A percentile compares a stretch with the other conserved stretches of the same genome.
Conservation (phyloP, 2,888 invertebrate genomes). For the Tinea trinotella region DNA sequence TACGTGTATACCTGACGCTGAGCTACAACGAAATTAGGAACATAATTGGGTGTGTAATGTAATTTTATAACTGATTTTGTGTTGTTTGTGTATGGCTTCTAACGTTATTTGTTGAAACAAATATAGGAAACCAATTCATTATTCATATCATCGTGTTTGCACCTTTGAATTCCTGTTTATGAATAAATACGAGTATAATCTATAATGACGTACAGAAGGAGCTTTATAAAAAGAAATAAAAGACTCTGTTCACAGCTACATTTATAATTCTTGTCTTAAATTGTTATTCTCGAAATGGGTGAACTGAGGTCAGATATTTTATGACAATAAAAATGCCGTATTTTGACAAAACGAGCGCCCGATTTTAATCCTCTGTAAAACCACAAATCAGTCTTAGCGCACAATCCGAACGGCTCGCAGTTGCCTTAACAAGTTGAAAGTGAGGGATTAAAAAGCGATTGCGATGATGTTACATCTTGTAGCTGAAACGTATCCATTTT, state of each 20-base stretch:
- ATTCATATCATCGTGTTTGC: too few species aligned
- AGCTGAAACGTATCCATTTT: not conserved
- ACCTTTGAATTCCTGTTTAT: too few species aligned
- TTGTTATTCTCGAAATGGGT: too few species aligned
- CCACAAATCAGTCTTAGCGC: slow-evolving; percentile 20
- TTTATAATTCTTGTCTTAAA: too few species aligned
- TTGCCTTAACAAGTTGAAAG: slow-evolving; percentile 27
- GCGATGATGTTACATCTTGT: slow-evolving; percentile 16
- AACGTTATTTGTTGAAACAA: too few species aligned
- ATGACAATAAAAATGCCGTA: not conserved
- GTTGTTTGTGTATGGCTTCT: not conserved
- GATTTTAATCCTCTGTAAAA: not conserved
- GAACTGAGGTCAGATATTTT: too few species aligned
- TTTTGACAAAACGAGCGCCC: not conserved
- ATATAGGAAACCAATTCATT: too few species aligned
- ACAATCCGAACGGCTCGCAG: slow-evolving; percentile 29
- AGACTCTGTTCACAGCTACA: too few species aligned
- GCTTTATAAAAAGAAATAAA: too few species aligned
- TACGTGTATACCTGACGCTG: slow-evolving; percentile 29
- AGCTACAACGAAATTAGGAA: not conserved
- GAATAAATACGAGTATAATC: too few species aligned
- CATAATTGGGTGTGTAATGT: not conserved
- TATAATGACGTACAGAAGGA: too few species aligned
- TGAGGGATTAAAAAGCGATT: slow-evolving; percentile 29
- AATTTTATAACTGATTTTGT: not conserved